phyloP scores from a whole-genome alignment of 2,113 vertebrate genomes.

The Triplophysa dalaica region DNA sequence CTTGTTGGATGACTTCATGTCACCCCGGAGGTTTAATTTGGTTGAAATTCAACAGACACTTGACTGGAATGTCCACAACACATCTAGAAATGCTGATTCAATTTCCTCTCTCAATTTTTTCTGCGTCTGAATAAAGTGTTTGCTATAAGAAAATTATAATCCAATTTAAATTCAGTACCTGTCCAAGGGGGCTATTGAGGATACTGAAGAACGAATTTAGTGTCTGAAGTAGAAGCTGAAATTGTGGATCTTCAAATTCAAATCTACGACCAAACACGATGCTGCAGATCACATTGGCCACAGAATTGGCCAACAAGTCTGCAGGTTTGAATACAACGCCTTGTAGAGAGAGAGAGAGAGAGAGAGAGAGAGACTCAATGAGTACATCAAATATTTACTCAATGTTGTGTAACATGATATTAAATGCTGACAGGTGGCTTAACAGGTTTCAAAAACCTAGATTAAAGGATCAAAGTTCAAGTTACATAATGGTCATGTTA shows the following conservation, averaged over 20 bases:
- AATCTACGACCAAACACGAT: slow-evolving; percentile 59
- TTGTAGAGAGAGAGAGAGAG: slow-evolving; percentile 19
- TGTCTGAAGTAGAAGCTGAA: slow-evolving; percentile 38
- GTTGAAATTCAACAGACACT: too few species aligned
- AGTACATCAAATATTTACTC: background rate
- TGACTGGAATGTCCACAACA: too few species aligned
- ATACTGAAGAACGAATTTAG: slow-evolving; percentile 47
- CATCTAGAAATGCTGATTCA: too few species aligned
- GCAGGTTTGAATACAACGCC: slow-evolving; percentile 48
- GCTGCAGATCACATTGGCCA: slow-evolving; percentile 58
- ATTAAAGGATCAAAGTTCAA: too few species aligned
- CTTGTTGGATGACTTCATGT: too few species aligned
- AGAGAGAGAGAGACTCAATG: background rate
- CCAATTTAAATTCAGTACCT: slow-evolving; percentile 40
- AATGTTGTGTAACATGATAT: slow-evolving; percentile 7
- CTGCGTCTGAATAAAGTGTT: too few species aligned
- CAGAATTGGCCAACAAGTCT: slow-evolving; percentile 37
- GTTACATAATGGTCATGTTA: too few species aligned
- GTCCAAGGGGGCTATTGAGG: slow-evolving; percentile 48
- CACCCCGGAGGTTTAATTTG: too few species aligned
- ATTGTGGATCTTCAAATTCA: slow-evolving; percentile 51
- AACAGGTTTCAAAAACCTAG: background rate
- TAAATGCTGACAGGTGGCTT: background rate
- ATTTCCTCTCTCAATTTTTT: too few species aligned
- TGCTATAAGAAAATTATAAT: too few species aligned